Conservation (phyloP, 2,888 invertebrate species). For the Pegoplata infirma region DNA sequence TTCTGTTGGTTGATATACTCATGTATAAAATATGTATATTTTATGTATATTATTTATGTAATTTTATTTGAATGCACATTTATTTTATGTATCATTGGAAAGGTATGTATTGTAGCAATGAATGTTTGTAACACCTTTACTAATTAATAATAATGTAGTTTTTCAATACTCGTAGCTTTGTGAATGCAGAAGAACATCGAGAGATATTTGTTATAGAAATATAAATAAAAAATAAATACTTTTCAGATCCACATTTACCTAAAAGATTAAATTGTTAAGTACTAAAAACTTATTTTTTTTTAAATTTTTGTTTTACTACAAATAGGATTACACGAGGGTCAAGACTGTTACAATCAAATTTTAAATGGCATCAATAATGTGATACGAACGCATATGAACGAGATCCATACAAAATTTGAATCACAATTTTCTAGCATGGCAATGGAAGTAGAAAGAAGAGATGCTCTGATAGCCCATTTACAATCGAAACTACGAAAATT, state of each 20-base stretch:
- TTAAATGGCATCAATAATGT: constrained; percentile 89
- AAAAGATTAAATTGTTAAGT: background rate
- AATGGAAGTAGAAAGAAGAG: constrained; percentile 88
- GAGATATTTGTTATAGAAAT: constrained; percentile 3
- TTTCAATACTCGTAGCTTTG: constrained; percentile 32
- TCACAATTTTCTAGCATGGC: constrained; percentile 87
- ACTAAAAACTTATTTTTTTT: background rate
- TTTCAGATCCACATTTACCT: constrained; percentile 12
- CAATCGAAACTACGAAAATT: constrained; percentile 85
- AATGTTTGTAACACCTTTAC: constrained; percentile 13
- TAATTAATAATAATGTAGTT: constrained; percentile 52
- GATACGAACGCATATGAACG: constrained; percentile 86
- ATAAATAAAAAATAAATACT: constrained; percentile 24
- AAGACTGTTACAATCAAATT: constrained; percentile 90
- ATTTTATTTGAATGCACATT: background rate
- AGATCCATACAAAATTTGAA: constrained; percentile 85
- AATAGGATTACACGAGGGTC: constrained; percentile 84
- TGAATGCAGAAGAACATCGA: constrained; percentile 25
- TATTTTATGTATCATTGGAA: background rate
- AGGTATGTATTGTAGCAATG: constrained; percentile 9
- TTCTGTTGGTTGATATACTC: no score
- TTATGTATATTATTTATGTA: background rate
- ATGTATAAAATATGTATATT: no score
- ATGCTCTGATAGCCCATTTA: constrained; percentile 88
- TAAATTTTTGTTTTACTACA: no score